Conservation (phyloP, 2,888 invertebrate genomes). For the Nomada fucata region DNA sequence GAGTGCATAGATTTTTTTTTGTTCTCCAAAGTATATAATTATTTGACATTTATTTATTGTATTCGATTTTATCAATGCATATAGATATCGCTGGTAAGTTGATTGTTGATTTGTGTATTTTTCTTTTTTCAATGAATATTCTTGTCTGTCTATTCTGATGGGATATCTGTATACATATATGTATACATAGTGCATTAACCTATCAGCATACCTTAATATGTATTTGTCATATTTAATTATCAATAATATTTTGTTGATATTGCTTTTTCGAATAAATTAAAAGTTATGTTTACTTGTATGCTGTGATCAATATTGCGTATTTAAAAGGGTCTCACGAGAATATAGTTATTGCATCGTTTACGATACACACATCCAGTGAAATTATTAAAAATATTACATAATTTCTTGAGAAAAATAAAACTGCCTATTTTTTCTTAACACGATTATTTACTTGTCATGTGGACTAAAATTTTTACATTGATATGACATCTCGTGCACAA, state of each 20-base stretch:
- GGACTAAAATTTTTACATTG: too few relatives aligned
- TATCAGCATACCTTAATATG: constrained; percentile 28
- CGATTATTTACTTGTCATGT: not conserved
- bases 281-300: not conserved
- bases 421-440: not conserved
- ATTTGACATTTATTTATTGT: not conserved
- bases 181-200: constrained; percentile 47
- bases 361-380: not conserved
- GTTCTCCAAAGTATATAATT: not conserved
- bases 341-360: not conserved
- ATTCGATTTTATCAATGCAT: not conserved
- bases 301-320: not conserved
- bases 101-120: not conserved
- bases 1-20: constrained; percentile 22
- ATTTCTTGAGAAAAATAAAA: not conserved
- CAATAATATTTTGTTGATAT: constrained; percentile 3
- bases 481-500: too few relatives aligned
- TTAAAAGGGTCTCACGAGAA: not conserved
- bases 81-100: not conserved
- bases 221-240: constrained; percentile 7
- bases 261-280: not conserved
- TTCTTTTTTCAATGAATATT: constrained; percentile 13
- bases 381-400: constrained; percentile 29
- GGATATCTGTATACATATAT: constrained; percentile 14
- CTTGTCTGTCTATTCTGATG: constrained; percentile 9